Percentiles rank a stretch among this genome's conserved stretches.
Evolutionary conservation across 2,888 invertebrate genomes (phyloP).

Genomic region (Agrochola lychnidis): DNA sequence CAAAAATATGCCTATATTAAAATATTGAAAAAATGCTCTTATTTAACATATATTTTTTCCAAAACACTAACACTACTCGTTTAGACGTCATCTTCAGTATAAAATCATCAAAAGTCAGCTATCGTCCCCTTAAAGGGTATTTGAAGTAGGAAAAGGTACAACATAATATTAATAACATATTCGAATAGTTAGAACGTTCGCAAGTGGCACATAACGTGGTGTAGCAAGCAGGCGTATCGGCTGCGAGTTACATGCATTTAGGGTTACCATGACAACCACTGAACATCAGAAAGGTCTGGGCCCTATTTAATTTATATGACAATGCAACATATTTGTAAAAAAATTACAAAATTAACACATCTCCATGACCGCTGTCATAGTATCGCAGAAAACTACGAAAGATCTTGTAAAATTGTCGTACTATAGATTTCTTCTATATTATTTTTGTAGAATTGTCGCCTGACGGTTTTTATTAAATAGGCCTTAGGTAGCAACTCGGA

Average conservation of each 20-base stretch:
- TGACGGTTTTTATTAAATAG: neutral
- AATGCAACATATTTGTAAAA: neutral
- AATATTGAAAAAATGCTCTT: too few species aligned
- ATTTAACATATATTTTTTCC: too few species aligned
- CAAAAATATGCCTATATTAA: too few species aligned
- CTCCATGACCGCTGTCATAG: neutral
- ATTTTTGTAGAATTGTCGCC: neutral
- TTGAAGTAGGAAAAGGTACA: constrained; percentile 53
- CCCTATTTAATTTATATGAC: neutral
- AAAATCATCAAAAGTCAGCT: too few species aligned
- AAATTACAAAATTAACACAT: neutral
- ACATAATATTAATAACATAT: constrained; percentile 60
- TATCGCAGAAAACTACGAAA: neutral
- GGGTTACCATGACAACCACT: constrained; percentile 51
- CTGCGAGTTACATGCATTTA: constrained; percentile 74
- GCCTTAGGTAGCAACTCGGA: too few species aligned
- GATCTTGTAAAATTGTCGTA: neutral
- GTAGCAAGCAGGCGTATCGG: constrained; percentile 80
- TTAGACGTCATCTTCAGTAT: too few species aligned
- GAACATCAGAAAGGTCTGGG: constrained; percentile 3
- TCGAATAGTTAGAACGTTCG: constrained; percentile 73
- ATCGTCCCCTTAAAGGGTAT: too few species aligned
- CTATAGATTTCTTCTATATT: too few species aligned
- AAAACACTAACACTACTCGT: too few species aligned
- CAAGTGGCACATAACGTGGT: constrained; percentile 82